phyloP scores from a whole-genome alignment of 2,888 invertebrate genomes.

The Dioctria rufipes region DNA sequence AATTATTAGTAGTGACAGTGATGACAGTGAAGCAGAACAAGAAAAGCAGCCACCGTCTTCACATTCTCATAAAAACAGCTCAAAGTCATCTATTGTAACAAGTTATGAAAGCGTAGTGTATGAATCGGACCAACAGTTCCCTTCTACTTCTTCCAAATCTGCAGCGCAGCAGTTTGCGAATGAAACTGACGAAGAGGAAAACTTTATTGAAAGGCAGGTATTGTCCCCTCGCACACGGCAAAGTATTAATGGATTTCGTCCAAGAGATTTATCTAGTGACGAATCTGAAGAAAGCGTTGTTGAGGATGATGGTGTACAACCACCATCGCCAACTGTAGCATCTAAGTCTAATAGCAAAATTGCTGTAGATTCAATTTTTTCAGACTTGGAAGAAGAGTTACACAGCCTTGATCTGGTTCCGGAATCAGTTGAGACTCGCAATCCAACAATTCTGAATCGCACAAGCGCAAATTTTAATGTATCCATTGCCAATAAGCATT shows the following conservation, averaged over 20 bases:
- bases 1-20: too few relatives aligned
- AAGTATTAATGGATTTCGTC: constrained; percentile 69
- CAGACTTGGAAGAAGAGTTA: constrained; percentile 41
- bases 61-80: too few relatives aligned
- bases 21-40: too few relatives aligned
- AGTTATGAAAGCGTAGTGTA: neutral
- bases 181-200: constrained; percentile 60
- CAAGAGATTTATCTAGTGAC: constrained; percentile 63
- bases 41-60: too few relatives aligned
- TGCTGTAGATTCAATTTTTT: neutral
- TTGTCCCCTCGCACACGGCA: constrained; percentile 68
- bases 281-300: constrained; percentile 58
- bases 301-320: neutral
- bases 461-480: constrained; percentile 35
- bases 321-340: neutral
- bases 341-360: neutral
- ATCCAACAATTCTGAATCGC: neutral
- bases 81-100: neutral
- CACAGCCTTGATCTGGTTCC: constrained; percentile 29
- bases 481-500: constrained; percentile 53
- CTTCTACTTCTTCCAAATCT: too few relatives aligned
- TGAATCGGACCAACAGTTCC: too few relatives aligned
- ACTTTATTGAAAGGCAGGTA: constrained; percentile 63
- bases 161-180: neutral
- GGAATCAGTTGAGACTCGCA: too few relatives aligned